Base-by-base conservation (phyloP, 2,797 vertebrate genomes). In the Arvicola amphibius region DNA sequence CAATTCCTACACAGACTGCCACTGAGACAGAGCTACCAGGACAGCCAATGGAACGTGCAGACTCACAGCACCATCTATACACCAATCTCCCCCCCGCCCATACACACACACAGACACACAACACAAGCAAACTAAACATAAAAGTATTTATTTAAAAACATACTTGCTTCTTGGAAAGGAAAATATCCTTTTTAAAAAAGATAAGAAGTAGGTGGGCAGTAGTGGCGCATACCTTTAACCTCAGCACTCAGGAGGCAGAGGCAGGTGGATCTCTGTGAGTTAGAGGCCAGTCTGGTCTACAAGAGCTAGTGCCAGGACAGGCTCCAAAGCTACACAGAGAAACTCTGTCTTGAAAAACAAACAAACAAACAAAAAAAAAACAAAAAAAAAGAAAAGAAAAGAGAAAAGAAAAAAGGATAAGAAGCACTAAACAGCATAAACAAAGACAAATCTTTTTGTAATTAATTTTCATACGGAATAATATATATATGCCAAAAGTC, bases 121-220 rank as follows among this genome's bases (percentile, higher is more conserved):
- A 27, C 12, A 27, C 23, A 4, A 0, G 29, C 9, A 13, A 32
- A 32, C 80, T 85, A 67, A 87, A 65, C 23, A 8, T 10, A 78
- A 93, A 94, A 94, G 12, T 86, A 61, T 23, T 88, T 59, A 74
- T 76, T 56, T 29, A 7, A 53, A 73, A 80, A 11, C 73, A 94
- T 79, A 83, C 32, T 56, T 32, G 27, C 5, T n/a, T 71, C 25
- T 76, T 90, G 25, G 37, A 90, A 17, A 67, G 61, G 51, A 5
- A 94, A 94, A 84, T 19, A 43, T 90, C 51, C 88, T 48, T 78
- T 93, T 32, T 46, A 76, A 16, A 76, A 76, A 14, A 69, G 53
- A 56, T 56, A 56, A 56, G 53, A 56, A 56, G 53, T 56, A 56
- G 53, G 0, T 6, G 17, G 53, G 53, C 48, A 48, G 48, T 48